Conservation (phyloP, 2,888 invertebrate species). For the Leptogaster cylindrica region DNA sequence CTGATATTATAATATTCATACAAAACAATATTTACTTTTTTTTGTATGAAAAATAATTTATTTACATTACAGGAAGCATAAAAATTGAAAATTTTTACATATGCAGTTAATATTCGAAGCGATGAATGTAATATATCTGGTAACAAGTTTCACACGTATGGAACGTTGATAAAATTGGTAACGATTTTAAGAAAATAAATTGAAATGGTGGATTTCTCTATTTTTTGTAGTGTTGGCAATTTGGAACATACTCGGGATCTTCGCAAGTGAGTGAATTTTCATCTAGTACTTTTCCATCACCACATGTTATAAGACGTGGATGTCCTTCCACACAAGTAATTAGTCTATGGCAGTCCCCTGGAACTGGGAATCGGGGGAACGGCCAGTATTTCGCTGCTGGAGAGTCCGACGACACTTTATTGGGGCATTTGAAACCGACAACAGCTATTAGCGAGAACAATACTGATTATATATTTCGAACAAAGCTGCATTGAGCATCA, state of each 20-base stretch:
- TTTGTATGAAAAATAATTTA: no score
- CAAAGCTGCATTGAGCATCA: not conserved
- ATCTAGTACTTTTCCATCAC: constrained; percentile 86
- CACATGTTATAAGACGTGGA: constrained; percentile 86
- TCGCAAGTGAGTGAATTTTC: constrained; percentile 83
- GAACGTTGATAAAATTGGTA: no score
- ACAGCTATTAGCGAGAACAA: constrained; percentile 75
- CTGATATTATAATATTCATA: no score
- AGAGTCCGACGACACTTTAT: constrained; percentile 79
- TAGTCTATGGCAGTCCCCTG: constrained; percentile 83
- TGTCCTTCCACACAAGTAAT: constrained; percentile 91
- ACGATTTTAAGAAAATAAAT: no score
- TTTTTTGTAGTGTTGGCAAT: constrained; percentile 28
- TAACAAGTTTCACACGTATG: no score
- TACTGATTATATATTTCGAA: not conserved
- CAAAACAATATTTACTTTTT: no score
- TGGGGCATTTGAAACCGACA: constrained; percentile 90
- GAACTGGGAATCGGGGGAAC: constrained; percentile 87
- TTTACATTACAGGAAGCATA: no score
- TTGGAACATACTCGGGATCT: constrained; percentile 60
- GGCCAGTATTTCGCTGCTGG: constrained; percentile 91
- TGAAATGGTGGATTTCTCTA: no score
- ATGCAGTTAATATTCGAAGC: no score
- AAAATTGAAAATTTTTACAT: no score
- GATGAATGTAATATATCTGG: no score